Percentiles rank a stretch among this genome's conserved stretches.
Evolutionary conservation across 2,113 vertebrate genomes (phyloP).

Genomic region (Nymphicus hollandicus): DNA sequence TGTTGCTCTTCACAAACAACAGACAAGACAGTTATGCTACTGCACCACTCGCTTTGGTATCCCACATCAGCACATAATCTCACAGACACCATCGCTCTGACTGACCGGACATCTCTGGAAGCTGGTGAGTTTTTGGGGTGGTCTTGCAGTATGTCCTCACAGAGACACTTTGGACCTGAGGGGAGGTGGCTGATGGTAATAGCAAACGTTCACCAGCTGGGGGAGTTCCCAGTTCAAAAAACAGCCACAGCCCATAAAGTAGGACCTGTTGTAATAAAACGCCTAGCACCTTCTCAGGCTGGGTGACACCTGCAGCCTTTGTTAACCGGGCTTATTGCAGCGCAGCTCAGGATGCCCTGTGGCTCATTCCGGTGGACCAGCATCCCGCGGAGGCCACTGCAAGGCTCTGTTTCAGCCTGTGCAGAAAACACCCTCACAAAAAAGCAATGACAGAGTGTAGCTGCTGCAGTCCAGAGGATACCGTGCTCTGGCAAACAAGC

Average conservation of each 20-base stretch:
- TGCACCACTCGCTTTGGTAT: fast-evolving
- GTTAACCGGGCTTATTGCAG: not conserved
- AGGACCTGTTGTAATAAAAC: fast-evolving
- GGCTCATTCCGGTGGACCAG: not conserved
- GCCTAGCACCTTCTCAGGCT: not conserved
- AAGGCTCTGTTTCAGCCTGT: not conserved
- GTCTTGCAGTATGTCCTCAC: fast-evolving
- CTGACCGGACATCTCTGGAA: fast-evolving
- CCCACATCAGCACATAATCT: fast-evolving
- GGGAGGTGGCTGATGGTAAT: not conserved
- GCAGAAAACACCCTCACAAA: not conserved
- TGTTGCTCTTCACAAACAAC: fast-evolving
- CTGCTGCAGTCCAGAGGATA: not conserved
- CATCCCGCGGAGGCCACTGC: not conserved
- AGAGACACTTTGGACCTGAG: not conserved
- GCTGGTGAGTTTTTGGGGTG: not conserved
- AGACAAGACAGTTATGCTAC: fast-evolving
- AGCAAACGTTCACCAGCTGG: not conserved
- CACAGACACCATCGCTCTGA: fast-evolving
- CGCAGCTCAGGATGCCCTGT: not conserved
- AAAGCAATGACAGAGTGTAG: fast-evolving
- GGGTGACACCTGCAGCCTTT: fast-evolving
- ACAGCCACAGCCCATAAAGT: not conserved
- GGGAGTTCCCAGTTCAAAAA: conserved; percentile 40
- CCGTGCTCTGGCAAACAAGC: fast-evolving